Evolutionary conservation across 2,113 vertebrate genomes (phyloP), one percentile per base, ranked within the genome.

Genomic region (Aptenodytes patagonicus): DNA sequence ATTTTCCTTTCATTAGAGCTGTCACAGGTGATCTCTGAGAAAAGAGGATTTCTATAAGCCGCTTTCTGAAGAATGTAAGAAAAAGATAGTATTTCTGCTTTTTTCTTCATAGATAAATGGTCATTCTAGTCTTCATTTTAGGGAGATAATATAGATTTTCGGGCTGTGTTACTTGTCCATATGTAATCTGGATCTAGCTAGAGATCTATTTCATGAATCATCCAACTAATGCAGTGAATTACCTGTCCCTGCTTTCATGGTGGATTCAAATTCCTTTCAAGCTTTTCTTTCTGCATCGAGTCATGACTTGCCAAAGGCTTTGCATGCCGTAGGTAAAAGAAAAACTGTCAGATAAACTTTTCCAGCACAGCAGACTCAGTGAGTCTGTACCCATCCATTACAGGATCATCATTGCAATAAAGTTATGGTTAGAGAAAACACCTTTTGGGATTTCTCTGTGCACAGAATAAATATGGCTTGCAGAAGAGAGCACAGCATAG

Each of bases 1-100:
- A 17, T 97, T 95, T 97, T 96, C 62, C 78, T 96, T 97, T 95
- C 97, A 91, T 97, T 98, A 96, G 85, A 94, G 60, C 89, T 98
- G 97, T 97, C 95, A 89, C 89, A 97, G 89, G 90, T 96, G 91
- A 97, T 97, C 87, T 94, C 88, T 89, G 78, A 96, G 94, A 91
- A 36, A 66, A 96, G 87, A 97, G 82, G 93, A 93, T 96, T 98
- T 94, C 81, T 51, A 16, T 97, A 96, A 95, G 91, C 78, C 90
- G 91, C 86, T 82, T 91, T 86, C 44, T 90, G 72, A 92, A 78
- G 49, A 87, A 36, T 58, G 3, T 71, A 82, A 78, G 73, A 90
- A 73, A 66, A 83, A 93, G 42, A 72, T 36, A 80, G 10, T 62
- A 79, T 90, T 93, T 90, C 38, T 70, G 1, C 47, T 75, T 72